Evolutionary conservation across 2,797 vertebrate genomes (phyloP).

Genomic region (Sandelia bainsii): DNA sequence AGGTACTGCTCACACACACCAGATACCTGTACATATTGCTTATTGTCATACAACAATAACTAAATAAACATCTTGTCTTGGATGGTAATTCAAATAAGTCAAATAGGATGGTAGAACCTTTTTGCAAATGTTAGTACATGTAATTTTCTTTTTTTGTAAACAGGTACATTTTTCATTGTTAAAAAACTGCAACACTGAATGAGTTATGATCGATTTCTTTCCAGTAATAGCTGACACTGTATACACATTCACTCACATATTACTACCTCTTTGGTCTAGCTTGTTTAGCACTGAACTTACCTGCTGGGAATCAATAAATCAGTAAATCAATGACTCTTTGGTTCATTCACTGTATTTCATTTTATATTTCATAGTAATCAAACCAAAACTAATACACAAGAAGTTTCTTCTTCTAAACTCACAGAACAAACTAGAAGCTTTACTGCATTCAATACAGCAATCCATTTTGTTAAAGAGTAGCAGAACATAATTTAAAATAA

Average conservation of each 20-base stretch:
- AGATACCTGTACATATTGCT: background rate
- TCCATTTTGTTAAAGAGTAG: background rate
- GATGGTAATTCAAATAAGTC: background rate
- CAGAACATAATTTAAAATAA: no score
- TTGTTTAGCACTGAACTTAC: no score
- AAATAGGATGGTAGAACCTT: no score
- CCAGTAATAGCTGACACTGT: no score
- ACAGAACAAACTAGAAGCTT: background rate
- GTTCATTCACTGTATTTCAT: no score
- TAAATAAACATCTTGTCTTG: background rate
- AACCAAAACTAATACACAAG: no score
- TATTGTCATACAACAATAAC: background rate
- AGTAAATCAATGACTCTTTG: no score
- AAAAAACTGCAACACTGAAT: background rate
- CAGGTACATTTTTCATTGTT: background rate
- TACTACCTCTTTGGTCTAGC: no score
- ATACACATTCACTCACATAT: no score
- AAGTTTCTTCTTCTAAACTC: no score
- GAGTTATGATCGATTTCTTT: background rate
- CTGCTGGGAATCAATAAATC: no score
- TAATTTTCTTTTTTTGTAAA: background rate
- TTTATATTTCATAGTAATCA: no score
- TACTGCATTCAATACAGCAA: background rate
- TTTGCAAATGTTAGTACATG: background rate
- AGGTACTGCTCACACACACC: background rate